Conservation (phyloP, 2,797 vertebrate genomes). For the Acanthis flammea region DNA sequence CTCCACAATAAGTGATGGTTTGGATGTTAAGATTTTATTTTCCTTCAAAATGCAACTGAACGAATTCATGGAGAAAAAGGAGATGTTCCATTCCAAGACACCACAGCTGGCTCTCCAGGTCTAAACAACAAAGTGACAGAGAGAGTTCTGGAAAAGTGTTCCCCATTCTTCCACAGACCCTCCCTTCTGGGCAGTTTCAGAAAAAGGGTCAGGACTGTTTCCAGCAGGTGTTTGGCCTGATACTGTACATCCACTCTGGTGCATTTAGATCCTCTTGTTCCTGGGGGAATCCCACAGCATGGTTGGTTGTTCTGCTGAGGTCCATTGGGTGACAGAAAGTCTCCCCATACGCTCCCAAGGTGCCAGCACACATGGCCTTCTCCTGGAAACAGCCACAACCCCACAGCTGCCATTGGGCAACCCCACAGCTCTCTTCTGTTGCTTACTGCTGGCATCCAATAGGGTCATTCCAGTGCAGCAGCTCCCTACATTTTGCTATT, state of each 20-base stretch:
- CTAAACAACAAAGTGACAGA: not conserved
- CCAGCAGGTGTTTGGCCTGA: not conserved
- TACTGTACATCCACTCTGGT: not conserved
- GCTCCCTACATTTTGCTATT: slow-evolving; percentile 52
- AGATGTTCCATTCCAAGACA: not conserved
- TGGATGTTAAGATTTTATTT: not conserved
- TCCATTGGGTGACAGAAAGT: not conserved
- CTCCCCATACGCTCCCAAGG: not conserved
- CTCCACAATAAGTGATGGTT: not conserved
- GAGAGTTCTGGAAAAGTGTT: not conserved
- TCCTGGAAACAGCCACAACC: slow-evolving; percentile 16
- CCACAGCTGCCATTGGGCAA: slow-evolving; percentile 31
- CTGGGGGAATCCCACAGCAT: not conserved
- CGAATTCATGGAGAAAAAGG: not conserved
- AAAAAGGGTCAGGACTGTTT: not conserved
- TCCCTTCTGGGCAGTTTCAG: not conserved
- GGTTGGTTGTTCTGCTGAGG: not conserved
- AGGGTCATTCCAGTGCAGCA: slow-evolving; percentile 28
- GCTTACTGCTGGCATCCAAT: slow-evolving; percentile 48
- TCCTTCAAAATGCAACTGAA: not conserved
- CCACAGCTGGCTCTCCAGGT: not conserved
- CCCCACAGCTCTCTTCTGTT: not conserved
- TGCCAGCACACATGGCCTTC: not conserved
- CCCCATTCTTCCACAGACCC: not conserved
- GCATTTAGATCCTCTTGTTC: not conserved